Conservation (phyloP, 2,113 vertebrate genomes). For the Macaca nemestrina region DNA sequence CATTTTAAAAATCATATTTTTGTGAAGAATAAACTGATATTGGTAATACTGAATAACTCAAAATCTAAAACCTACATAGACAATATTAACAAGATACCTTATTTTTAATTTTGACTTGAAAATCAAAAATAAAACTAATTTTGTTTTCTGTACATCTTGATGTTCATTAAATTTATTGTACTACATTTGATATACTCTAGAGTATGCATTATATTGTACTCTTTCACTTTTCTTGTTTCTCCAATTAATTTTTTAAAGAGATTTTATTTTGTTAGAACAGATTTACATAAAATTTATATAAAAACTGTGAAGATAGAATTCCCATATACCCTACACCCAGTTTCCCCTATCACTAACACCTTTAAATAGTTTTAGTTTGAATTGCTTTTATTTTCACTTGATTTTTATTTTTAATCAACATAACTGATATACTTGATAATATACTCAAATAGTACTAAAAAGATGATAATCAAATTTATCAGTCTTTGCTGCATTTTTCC, state of each 20-base stretch:
- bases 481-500: not conserved
- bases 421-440: not conserved
- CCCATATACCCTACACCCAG: not conserved
- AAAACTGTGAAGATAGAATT: not conserved
- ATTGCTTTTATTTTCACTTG: not conserved
- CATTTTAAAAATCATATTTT: conserved; percentile 29
- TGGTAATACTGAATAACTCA: not conserved
- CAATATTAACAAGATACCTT: not conserved
- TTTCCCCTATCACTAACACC: not conserved
- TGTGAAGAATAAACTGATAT: not conserved
- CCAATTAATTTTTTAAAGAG: not conserved
- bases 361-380: conserved; percentile 24
- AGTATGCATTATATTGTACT: not conserved
- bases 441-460: conserved; percentile 11
- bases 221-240: conserved; percentile 43
- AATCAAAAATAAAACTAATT: not conserved
- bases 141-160: conserved; percentile 12
- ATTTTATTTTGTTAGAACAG: not conserved
- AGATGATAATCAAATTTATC: not conserved
- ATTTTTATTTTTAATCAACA: conserved; percentile 42
- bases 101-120: conserved; percentile 2
- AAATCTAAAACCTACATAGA: not conserved
- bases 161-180: not conserved
- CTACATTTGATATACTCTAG: not conserved
- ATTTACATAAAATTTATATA: not conserved